Evolutionary conservation across 1,140 invertebrate genomes (phyloP), one percentile per base, ranked within the genome.

Genomic region (Drosophila rhopaloa): DNA sequence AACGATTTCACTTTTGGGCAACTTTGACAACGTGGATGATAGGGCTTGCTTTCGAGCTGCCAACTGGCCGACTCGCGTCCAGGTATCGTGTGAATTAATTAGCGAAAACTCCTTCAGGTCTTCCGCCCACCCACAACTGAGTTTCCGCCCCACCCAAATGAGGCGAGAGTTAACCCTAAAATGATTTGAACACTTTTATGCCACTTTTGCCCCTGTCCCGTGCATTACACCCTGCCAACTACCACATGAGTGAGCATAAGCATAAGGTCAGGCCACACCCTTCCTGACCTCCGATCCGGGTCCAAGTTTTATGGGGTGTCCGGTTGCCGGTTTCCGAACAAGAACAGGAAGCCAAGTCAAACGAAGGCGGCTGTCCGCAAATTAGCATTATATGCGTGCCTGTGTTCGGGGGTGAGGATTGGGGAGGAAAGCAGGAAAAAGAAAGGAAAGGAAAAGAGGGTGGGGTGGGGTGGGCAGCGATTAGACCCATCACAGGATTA

Each of bases 401-500:
- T 47, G 55, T 56, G 50, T 54, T 46, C 9, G 13, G 53, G 79
- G 41, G 35, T 38, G 43, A 10, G 40, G n/a, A 4, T 14, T 38
- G 9, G 37, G 13, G 14, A 13, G 59, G 44, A 6, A 14, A 14
- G 37, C 14, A 19, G 57, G 51, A 58, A 44, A 37, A 37, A 53
- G 27, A 4, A 13, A 9, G 48, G 9, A 5, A 51, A 35, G 48
- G 5, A 51, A 51, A 14, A 9, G 14, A 9, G 1, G 1, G 3
- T 53, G 50, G 50, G 1, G 3, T 53, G 50, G 50, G 16, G 50
- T 37, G 55, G 84, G 62, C 60, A 78, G 65, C 76, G 83, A 88
- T 88, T 88, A 89, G 84, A 77, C 70, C 84, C 84, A 89, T 89
- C 84, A 89, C 89, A 89, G 84, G 84, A 89, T 89, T 89, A 89